These are phyloP conservation scores for Belgica antarctica DNA, from an alignment of 2,888 invertebrate genomes.

Conservation along the genomic window DNA sequence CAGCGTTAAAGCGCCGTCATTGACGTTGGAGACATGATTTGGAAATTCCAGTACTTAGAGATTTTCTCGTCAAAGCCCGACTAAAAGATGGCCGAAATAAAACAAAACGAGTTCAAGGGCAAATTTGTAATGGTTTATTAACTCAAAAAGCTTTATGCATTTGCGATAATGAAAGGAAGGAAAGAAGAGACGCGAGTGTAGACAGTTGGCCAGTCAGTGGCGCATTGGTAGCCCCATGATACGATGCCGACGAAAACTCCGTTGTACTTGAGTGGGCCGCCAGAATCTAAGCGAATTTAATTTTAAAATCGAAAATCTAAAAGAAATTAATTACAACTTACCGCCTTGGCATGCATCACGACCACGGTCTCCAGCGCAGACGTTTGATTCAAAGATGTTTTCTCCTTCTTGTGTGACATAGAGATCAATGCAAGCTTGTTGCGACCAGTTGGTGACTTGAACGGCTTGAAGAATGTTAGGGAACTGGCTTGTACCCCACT, in stretches of 20 bases:
- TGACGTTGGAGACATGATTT: too few species aligned
- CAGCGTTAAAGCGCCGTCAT: too few species aligned
- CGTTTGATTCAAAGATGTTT: neutral
- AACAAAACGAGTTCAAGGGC: too few species aligned
- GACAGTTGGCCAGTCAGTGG: neutral
- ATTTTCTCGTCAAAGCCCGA: too few species aligned
- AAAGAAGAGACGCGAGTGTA: conserved; percentile 25
- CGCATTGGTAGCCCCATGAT: conserved; percentile 13
- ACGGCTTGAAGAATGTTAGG: conserved; percentile 5
- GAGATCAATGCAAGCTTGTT: neutral
- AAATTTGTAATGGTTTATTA: too few species aligned
- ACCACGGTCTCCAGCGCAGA: conserved; percentile 30
- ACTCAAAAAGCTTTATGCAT: too few species aligned
- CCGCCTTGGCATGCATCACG: conserved; percentile 41
- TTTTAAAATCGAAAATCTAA: too few species aligned
- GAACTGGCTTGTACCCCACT: neutral
- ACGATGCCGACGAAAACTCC: conserved; percentile 3
- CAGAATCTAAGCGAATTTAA: conserved; percentile 4
- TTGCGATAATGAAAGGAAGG: neutral
- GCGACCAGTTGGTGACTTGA: neutral
- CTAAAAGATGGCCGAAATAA: too few species aligned
- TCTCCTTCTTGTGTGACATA: conserved; percentile 17
- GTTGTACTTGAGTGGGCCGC: conserved; percentile 9
- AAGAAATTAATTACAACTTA: too few species aligned
- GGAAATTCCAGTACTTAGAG: too few species aligned